Base-by-base conservation (phyloP, 2,113 vertebrate genomes). In the Trinectes maculatus region DNA sequence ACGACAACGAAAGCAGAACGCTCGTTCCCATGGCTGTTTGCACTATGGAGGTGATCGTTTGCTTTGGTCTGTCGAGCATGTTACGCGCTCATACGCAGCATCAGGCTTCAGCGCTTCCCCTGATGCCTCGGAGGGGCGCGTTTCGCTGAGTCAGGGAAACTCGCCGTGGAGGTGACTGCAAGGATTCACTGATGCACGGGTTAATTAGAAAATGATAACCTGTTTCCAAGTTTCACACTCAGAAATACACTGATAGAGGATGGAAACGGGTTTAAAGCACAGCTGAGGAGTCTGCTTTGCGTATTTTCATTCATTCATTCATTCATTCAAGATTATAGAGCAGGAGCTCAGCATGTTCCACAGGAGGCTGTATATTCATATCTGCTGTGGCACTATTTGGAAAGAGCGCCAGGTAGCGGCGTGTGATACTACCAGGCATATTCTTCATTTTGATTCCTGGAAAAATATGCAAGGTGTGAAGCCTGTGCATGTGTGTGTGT, bases 131-230 rank as follows among this genome's bases (percentile, higher is more conserved):
- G n/a, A n/a, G n/a, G n/a, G n/a, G n/a, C n/a, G n/a, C n/a, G n/a
- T n/a, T n/a, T n/a, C n/a, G 11, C 64, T 31, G 33, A 40, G 24
- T 44, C 1, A 8, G n/a, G 2, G n/a, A n/a, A n/a, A n/a, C n/a
- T n/a, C n/a, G n/a, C n/a, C n/a, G n/a, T 31, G 19, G 62, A 63
- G 44, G 60, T 71, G 44, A 66, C 47, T 26, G 28, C 47, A 18
- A 52, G 19, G n/a, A 37, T 19, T 51, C 25, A 2, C 22, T 37
- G 48, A 25, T 8, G 0, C 21, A 34, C 34, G 8, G 9, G 19
- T 46, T 24, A 47, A 49, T 1, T 34, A 8, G 16, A 36, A 5
- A 54, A 33, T 9, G 37, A 9, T 15, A 53, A 63, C 2, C 31
- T 12, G 24, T 26, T 8, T 26, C n/a, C 16, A 47, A 21, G 11